Percentiles rank a stretch among this genome's conserved stretches.
Conservation (phyloP, 2,797 vertebrate genomes). For the Petrocephalus schoutedeni region DNA sequence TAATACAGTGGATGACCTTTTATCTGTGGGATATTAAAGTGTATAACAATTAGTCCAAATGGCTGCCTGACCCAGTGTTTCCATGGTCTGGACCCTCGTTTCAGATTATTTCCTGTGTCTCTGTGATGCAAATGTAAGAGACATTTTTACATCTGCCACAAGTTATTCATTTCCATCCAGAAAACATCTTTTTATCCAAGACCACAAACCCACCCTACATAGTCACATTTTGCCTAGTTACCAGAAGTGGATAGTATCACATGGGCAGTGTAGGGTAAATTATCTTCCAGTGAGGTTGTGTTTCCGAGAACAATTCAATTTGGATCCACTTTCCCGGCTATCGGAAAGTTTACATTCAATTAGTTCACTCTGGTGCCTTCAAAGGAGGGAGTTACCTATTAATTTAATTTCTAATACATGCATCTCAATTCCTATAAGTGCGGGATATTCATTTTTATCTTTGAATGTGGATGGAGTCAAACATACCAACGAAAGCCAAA, state of each 20-base stretch:
- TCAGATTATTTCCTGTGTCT: neutral
- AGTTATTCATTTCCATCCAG: neutral
- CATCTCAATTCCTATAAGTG: constrained; percentile 21
- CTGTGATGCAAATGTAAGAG: neutral
- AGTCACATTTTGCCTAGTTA: neutral
- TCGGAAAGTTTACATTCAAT: neutral
- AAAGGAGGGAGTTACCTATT: constrained; percentile 27
- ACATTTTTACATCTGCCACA: neutral
- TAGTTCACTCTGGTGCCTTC: constrained; percentile 31
- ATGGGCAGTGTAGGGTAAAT: neutral
- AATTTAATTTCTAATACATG: constrained; percentile 27
- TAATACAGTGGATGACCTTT: neutral
- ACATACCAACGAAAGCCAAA: neutral
- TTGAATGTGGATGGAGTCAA: constrained; percentile 28
- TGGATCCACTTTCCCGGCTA: neutral
- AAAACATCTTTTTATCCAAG: neutral
- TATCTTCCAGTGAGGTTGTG: neutral
- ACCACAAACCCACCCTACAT: neutral
- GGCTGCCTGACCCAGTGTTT: neutral
- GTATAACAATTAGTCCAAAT: neutral
- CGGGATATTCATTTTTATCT: constrained; percentile 34
- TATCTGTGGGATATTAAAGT: neutral
- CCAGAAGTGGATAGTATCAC: neutral
- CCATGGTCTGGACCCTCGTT: neutral
- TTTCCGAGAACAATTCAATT: neutral